Conservation (phyloP, 2,797 vertebrate genomes). For the Coccyzus lansbergi region DNA sequence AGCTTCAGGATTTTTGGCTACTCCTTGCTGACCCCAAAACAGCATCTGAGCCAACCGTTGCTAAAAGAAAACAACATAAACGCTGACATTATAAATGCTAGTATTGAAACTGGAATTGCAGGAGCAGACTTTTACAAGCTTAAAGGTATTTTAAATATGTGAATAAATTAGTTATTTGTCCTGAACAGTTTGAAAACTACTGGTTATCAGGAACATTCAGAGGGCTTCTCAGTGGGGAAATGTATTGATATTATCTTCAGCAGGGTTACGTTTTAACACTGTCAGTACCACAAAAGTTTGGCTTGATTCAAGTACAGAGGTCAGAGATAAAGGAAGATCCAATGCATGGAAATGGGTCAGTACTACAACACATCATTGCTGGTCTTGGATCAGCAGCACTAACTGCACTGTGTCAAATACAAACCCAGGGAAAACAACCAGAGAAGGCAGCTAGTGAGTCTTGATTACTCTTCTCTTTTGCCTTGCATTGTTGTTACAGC, state of each 20-base stretch:
- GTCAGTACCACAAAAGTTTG: background rate
- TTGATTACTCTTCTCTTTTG: background rate
- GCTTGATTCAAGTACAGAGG: background rate
- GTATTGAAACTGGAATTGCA: background rate
- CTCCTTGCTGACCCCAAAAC: conserved; percentile 90
- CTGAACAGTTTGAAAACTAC: background rate
- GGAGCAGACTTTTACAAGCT: background rate
- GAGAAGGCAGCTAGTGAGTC: background rate
- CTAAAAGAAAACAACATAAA: conserved; percentile 68
- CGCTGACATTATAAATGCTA: background rate
- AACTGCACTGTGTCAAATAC: background rate
- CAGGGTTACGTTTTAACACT: background rate
- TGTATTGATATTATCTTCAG: background rate
- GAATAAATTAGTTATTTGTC: background rate
- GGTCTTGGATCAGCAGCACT: background rate
- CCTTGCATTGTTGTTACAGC: background rate
- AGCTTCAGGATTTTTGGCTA: conserved; percentile 83
- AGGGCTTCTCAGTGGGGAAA: background rate
- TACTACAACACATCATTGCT: background rate
- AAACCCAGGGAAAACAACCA: background rate
- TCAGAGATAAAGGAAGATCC: background rate
- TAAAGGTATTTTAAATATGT: background rate
- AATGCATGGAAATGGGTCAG: background rate
- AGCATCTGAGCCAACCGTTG: conserved; percentile 87
- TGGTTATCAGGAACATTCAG: background rate